These are phyloP conservation scores for Mythimna vitellina DNA, from an alignment of 2,888 invertebrate species.

Conservation along the genomic window DNA sequence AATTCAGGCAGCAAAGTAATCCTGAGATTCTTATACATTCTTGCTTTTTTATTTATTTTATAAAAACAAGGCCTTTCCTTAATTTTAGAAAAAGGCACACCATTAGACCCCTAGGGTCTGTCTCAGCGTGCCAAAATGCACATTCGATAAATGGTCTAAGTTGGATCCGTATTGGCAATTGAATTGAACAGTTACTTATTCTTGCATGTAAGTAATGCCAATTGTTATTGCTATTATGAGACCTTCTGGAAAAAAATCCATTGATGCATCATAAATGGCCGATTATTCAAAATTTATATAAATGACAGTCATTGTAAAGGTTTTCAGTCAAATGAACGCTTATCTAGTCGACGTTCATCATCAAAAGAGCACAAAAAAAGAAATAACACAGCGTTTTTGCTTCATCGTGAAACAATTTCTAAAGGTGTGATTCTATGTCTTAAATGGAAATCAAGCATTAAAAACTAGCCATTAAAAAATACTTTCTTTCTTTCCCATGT, in stretches of 20 bases:
- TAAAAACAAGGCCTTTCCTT: too few species aligned
- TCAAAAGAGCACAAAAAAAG: neutral
- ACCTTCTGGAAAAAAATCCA: slow-evolving; percentile 6
- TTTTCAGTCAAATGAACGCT: neutral
- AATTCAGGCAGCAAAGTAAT: neutral
- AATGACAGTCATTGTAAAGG: slow-evolving; percentile 24
- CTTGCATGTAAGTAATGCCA: slow-evolving; percentile 14
- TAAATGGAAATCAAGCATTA: too few species aligned
- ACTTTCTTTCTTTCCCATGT: neutral
- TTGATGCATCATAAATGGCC: slow-evolving; percentile 4
- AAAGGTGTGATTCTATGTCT: neutral
- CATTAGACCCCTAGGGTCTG: too few species aligned
- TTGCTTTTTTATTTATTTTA: too few species aligned
- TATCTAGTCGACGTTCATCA: slow-evolving; percentile 4
- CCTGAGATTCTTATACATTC: neutral
- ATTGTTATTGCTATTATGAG: slow-evolving; percentile 1
- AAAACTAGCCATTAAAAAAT: neutral
- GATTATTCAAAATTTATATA: slow-evolving; percentile 34
- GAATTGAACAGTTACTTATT: neutral
- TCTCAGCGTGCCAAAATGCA: too few species aligned
- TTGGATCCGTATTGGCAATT: too few species aligned
- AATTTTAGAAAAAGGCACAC: too few species aligned
- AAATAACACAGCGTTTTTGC: neutral
- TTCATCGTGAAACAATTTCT: neutral
- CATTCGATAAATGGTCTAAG: neutral